These are phyloP conservation scores for Percopsis omiscomaycus DNA, from an alignment of 2,797 vertebrate species.

Conservation along the genomic window DNA sequence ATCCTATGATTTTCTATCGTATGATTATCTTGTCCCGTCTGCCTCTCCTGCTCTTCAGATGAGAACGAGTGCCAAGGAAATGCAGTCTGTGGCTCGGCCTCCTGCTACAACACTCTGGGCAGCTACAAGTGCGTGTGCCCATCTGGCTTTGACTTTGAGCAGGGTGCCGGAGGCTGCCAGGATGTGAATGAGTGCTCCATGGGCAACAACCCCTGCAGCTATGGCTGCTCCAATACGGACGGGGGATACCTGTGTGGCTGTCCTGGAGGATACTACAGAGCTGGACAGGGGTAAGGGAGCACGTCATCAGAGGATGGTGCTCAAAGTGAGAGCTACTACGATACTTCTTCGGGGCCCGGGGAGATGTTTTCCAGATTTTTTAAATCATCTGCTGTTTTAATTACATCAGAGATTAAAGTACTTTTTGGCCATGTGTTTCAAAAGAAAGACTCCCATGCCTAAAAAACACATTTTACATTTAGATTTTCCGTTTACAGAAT, in stretches of 20 bases:
- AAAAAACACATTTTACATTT: no score
- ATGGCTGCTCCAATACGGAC: constrained; percentile 83
- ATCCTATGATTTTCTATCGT: neutral
- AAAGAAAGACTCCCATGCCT: no score
- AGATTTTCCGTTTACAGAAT: no score
- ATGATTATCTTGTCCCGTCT: neutral
- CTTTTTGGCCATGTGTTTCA: no score
- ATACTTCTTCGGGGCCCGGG: no score
- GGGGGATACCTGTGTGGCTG: constrained; percentile 85
- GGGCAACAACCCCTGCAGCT: constrained; percentile 78
- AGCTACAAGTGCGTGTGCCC: constrained; percentile 85
- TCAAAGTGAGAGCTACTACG: no score
- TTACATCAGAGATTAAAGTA: no score
- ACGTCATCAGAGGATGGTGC: no score
- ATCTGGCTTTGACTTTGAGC: constrained; percentile 82
- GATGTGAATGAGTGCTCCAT: constrained; percentile 81
- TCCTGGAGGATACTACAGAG: constrained; percentile 87
- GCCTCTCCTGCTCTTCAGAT: constrained; percentile 60
- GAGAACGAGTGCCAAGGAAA: constrained; percentile 82
- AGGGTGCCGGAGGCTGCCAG: constrained; percentile 76
- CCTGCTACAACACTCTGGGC: constrained; percentile 86
- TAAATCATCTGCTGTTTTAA: no score
- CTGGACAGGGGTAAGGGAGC: constrained; percentile 87
- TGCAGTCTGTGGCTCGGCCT: constrained; percentile 76
- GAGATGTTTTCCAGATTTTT: no score